Evolutionary conservation across 1,140 invertebrate species (phyloP).

Genomic region (Phymorhynchus buccinoides): DNA sequence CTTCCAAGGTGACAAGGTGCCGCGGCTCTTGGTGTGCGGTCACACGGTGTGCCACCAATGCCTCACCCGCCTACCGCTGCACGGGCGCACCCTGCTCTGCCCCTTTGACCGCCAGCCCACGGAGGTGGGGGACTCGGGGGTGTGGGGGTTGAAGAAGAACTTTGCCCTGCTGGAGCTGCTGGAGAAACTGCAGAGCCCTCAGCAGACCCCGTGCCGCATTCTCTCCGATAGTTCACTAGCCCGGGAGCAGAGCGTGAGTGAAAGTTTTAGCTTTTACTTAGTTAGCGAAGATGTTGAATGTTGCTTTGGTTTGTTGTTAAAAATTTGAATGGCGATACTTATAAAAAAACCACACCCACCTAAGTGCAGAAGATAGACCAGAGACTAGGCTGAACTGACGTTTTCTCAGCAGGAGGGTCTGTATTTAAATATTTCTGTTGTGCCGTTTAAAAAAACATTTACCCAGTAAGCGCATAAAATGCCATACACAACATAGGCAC

Average conservation of each 20-base stretch:
- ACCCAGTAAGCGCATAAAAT: too few relatives aligned
- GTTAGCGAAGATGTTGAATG: too few relatives aligned
- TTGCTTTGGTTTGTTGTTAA: too few relatives aligned
- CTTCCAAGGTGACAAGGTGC: slow-evolving; percentile 79
- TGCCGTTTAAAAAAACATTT: too few relatives aligned
- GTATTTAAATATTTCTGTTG: too few relatives aligned
- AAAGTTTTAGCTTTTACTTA: too few relatives aligned
- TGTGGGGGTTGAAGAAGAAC: slow-evolving; percentile 80
- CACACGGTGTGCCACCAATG: slow-evolving; percentile 80
- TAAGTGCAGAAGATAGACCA: too few relatives aligned
- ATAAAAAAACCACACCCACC: too few relatives aligned
- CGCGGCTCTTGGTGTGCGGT: slow-evolving; percentile 78
- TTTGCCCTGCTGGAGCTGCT: slow-evolving; percentile 79
- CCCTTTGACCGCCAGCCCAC: slow-evolving; percentile 80
- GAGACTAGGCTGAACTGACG: slow-evolving; percentile 10
- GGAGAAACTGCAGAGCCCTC: slow-evolving; percentile 76
- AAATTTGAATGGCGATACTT: too few relatives aligned
- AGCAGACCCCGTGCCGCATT: slow-evolving; percentile 57
- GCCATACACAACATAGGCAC: too few relatives aligned
- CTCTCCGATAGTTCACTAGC: slow-evolving; percentile 73
- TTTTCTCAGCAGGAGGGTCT: too few relatives aligned
- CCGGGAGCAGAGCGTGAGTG: slow-evolving; percentile 75
- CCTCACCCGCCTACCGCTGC: slow-evolving; percentile 75
- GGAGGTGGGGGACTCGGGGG: slow-evolving; percentile 76
- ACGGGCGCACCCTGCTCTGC: slow-evolving; percentile 76